Evolutionary conservation across 2,797 vertebrate species (phyloP).

Genomic region (Hafferia zeledoni): DNA sequence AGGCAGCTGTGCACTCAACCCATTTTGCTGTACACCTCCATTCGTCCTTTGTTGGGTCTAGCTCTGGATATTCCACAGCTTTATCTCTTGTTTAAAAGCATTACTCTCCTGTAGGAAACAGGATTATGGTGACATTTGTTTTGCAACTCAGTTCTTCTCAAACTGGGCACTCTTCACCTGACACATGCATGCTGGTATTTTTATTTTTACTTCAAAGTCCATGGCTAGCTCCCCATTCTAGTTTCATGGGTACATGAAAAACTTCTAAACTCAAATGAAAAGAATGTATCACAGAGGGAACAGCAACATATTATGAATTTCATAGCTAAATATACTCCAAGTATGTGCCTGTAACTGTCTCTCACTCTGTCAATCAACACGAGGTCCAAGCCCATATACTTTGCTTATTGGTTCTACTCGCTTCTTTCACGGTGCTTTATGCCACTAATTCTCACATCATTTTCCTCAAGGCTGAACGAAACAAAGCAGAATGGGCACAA

Average conservation of each 20-base stretch:
- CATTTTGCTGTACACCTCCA: conserved; percentile 22
- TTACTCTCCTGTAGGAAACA: conserved; percentile 19
- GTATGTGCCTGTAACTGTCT: background rate
- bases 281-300: background rate
- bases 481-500: background rate
- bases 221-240: background rate
- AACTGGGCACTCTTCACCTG: background rate
- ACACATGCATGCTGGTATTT: background rate
- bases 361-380: background rate
- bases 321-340: background rate
- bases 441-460: background rate
- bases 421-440: background rate
- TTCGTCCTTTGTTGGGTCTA: background rate
- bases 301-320: background rate
- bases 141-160: background rate
- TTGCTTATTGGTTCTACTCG: background rate
- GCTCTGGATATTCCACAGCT: background rate
- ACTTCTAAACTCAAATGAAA: background rate
- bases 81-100: conserved; percentile 2
- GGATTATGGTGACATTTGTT: background rate
- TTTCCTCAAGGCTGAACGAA: background rate
- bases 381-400: rapidly evolving
- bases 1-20: conserved; percentile 21
- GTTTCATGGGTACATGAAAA: background rate
- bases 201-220: background rate